phyloP scores from a whole-genome alignment of 2,888 invertebrate species.

The Ctenicera cuprea region DNA sequence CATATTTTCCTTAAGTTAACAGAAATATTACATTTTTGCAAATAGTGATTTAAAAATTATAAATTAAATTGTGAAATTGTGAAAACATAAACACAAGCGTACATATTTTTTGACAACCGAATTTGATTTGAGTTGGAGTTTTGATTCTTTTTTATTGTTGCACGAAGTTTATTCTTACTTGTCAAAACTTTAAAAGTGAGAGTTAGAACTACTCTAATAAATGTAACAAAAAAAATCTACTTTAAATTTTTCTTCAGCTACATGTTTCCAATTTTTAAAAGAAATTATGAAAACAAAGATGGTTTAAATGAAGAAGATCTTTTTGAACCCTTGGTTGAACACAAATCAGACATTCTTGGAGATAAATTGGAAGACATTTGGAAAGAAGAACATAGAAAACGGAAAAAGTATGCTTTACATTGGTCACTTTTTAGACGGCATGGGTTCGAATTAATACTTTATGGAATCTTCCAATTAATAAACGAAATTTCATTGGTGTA shows the following conservation, averaged over 20 bases:
- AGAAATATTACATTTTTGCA: no score
- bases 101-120: no score
- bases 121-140: no score
- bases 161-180: no score
- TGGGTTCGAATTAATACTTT: constrained; percentile 64
- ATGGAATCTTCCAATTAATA: constrained; percentile 65
- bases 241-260: constrained; percentile 28
- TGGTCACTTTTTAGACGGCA: constrained; percentile 65
- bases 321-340: constrained; percentile 79
- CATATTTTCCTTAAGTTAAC: no score
- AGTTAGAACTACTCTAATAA: no score
- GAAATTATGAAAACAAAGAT: constrained; percentile 38
- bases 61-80: no score
- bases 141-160: no score
- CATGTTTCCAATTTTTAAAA: constrained; percentile 45
- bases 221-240: no score
- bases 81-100: no score
- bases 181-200: no score
- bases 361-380: constrained; percentile 78
- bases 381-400: constrained; percentile 66
- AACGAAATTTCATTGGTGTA: constrained; percentile 68
- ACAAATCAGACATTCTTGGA: constrained; percentile 80
- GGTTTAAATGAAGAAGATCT: constrained; percentile 79
- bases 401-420: constrained; percentile 66
- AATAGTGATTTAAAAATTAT: no score